Conservation (phyloP, 2,888 invertebrate species). For the Ceraclea dissimilis region DNA sequence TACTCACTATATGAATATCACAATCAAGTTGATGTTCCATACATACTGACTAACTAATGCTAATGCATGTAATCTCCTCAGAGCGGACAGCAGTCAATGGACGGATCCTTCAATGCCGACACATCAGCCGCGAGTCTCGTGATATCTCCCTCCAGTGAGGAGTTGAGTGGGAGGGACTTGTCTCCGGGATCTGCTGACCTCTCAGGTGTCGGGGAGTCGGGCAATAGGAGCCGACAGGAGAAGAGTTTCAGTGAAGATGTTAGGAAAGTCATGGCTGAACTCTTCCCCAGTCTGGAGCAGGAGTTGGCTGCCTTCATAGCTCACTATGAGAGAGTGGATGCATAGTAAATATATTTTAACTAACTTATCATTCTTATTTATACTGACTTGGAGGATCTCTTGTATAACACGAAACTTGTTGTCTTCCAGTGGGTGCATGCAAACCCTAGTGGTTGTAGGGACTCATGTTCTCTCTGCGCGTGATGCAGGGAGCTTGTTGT, state of each 20-base stretch:
- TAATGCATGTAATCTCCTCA: slow-evolving; percentile 11
- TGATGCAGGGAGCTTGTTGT: slow-evolving; percentile 66
- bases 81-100: slow-evolving; percentile 25
- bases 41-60: no score
- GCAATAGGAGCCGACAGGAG: slow-evolving; percentile 28
- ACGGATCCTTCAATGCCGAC: slow-evolving; percentile 25
- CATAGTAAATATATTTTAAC: slow-evolving; percentile 60
- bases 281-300: slow-evolving; percentile 82
- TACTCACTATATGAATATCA: not conserved
- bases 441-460: slow-evolving; percentile 83
- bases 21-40: no score
- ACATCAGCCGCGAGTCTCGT: slow-evolving; percentile 19
- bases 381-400: not conserved
- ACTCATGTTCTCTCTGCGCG: slow-evolving; percentile 89
- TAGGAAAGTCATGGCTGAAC: slow-evolving; percentile 76
- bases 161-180: slow-evolving; percentile 23
- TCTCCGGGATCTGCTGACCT: slow-evolving; percentile 23
- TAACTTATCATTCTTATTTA: not conserved
- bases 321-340: slow-evolving; percentile 80
- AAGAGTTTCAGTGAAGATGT: slow-evolving; percentile 62
- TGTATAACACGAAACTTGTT: not conserved
- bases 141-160: slow-evolving; percentile 24
- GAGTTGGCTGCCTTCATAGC: slow-evolving; percentile 81
- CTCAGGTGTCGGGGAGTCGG: slow-evolving; percentile 10
- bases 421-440: slow-evolving; percentile 76